Evolutionary conservation across 2,888 invertebrate species (phyloP).

Genomic region (Epinotia bilunana): DNA sequence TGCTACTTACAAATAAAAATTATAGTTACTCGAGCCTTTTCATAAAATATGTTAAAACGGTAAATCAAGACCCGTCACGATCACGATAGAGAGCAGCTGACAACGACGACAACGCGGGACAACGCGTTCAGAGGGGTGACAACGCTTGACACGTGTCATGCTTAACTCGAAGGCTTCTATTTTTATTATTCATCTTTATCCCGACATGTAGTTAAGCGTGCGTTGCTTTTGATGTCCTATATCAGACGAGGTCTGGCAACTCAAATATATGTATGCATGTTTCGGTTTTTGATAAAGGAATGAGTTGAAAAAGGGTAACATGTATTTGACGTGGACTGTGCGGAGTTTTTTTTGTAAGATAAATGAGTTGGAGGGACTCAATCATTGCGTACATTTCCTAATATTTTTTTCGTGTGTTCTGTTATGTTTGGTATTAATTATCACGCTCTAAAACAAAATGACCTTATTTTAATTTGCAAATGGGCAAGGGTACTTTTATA

Average conservation of each 20-base stretch:
- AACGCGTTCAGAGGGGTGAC: conserved; percentile 9
- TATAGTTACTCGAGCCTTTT: not conserved
- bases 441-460: no score
- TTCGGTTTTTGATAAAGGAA: not conserved
- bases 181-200: not conserved
- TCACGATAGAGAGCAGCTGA: not conserved
- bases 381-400: no score
- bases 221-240: not conserved
- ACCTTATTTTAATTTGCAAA: no score
- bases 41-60: not conserved
- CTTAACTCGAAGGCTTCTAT: conserved; percentile 20
- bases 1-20: no score
- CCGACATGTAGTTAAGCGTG: not conserved
- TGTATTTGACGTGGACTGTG: no score
- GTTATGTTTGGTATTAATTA: no score
- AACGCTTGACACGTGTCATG: conserved; percentile 28
- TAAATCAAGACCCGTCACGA: conserved; percentile 16
- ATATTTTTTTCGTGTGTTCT: no score
- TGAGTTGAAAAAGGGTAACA: no score
- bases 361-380: no score
- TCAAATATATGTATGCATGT: not conserved
- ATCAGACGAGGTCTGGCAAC: no score
- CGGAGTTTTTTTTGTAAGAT: no score
- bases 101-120: conserved; percentile 22
- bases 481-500: no score